Percentiles rank a stretch among this genome's conserved stretches.
Evolutionary conservation across 2,113 vertebrate species (phyloP).

Genomic region (pig (Sus scrofa)): T2T-Sscrofa CM000816.6:26892001-26892500

Average conservation of each 20-base stretch:
- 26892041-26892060: no score
- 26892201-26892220: neutral
- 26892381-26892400: conserved; percentile 48
- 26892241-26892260: neutral
- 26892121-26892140: neutral
- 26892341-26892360: conserved; percentile 7
- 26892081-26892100: no score
- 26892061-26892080: no score
- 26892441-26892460: neutral
- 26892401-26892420: conserved; percentile 4
- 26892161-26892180: neutral
- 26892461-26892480: neutral
- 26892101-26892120: no score
- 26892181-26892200: conserved; percentile 44
- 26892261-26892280: neutral
- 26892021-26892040: no score
- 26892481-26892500: conserved; percentile 1
- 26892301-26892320: conserved; percentile 42
- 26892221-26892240: neutral
- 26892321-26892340: conserved; percentile 39
- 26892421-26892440: neutral
- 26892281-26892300: neutral
- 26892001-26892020: no score
- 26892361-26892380: neutral
- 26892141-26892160: neutral